Base-by-base conservation (phyloP, 2,113 vertebrate species). In the Coregonus clupeaformis region DNA sequence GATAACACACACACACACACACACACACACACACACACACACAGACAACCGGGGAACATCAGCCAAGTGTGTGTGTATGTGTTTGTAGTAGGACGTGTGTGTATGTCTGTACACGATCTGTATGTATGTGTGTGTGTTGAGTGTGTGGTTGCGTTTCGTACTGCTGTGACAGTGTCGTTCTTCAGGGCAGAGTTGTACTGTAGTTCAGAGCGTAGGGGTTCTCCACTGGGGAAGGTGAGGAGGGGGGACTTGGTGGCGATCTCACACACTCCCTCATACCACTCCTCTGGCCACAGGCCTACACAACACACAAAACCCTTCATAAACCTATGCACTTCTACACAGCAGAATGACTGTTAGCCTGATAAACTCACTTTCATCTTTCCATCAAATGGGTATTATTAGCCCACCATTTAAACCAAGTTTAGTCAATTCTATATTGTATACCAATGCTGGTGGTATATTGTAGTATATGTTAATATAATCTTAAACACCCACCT, bases 121-220 rank as follows among this genome's bases (percentile, higher is more conserved):
- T 29, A 60, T 14, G 0, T 47, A 0, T 65, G n/a, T 42, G 1
- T 4, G 52, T 16, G 29, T 29, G 3, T n/a, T 7, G 60, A 6
- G 68, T 65, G 74, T 14, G 2, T 20, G 27, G 36, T 12, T 11
- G 36, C 16, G 36, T 77, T 42, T 42, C 36, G 0, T 93, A 99
- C 98, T 2, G 96, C 81, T 1, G 98, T 98, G 74, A 99, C 97
- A 0, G 97, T 99, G 86, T 99, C 98, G 0, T 99, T 99, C 90
- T 99, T 99, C 90, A 99, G 95, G 14, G 98, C 98, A 0, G 98
- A 99, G 86, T 99, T 99, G 89, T 99, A 99, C 89, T 99, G 98
- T 79, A 99, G 95, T 71, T 99, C 98, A 0, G 97, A 99, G 16
- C 98, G 95, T 32, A 99, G 91, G 0, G 98, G 98, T 63, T 99